Base-by-base conservation (phyloP, 2,888 invertebrate genomes). In the Ophion obscuratus region DNA sequence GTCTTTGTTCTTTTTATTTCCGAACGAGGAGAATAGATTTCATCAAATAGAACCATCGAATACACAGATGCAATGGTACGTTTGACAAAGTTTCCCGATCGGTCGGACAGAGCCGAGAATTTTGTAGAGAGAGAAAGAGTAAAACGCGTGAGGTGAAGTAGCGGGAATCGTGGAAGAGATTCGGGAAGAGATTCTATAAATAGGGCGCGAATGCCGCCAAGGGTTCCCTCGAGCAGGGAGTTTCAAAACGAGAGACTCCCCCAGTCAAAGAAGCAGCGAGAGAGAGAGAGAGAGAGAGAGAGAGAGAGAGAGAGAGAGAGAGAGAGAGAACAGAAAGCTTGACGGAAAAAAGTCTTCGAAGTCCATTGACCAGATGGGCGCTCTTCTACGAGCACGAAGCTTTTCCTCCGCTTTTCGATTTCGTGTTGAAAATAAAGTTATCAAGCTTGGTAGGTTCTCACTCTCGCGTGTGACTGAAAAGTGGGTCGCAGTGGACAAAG, bases 311-410 rank as follows among this genome's bases (percentile, higher is more conserved):
- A n/a, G 77, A 76, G 57, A 31, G 53, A 27, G 24, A 47, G 20
- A 66, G 66, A 77, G 83, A 84, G 78, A n/a, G 75, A 83, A 84
- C 47, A 31, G 59, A 73, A 73, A 73, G 40, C 40, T 40, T 40
- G 40, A 57, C 3, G n/a, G 57, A 68, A 68, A 86, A 88, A 85
- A 78, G 64, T 77, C 73, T 86, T 85, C 91, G 88, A 90, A 91
- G 92, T 91, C 92, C 92, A 91, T 91, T 92, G 92, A 92, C 92
- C 92, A 92, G 90, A 91, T 92, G 92, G 90, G 87, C 57, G 87
- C 57, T 64, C 73, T 62, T 70, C 53, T 64, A 62, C n/a, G 36
- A 24, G 61, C 7, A 20, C 24, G 47, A 40, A 11, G 66, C 68
- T 66, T 71, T 81, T 64, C 57, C 47, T 74, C 31, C 44, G n/a